phyloP scores from a whole-genome alignment of 2,113 vertebrate genomes.

The Pollachius pollachius region DNA sequence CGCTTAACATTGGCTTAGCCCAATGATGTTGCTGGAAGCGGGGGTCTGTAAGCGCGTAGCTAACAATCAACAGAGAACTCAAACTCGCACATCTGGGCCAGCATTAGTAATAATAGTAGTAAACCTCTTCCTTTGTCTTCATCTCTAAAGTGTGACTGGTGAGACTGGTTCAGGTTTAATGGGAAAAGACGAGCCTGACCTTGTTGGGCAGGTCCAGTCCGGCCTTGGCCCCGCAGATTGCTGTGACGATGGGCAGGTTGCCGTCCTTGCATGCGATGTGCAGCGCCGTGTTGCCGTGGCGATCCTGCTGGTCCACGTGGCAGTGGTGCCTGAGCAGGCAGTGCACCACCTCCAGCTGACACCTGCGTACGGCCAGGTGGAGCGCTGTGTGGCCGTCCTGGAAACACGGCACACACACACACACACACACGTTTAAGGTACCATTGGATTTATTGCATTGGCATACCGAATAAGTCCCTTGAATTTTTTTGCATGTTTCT shows the following conservation, averaged over 20 bases:
- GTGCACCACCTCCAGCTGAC: conserved; percentile 93
- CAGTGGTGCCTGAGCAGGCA: conserved; percentile 83
- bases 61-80: too few relatives aligned
- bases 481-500: too few relatives aligned
- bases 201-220: conserved; percentile 89
- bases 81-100: too few relatives aligned
- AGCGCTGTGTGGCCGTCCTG: conserved; percentile 95
- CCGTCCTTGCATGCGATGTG: conserved; percentile 97
- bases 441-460: too few relatives aligned
- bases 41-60: too few relatives aligned
- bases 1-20: too few relatives aligned
- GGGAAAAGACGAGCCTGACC: conserved; percentile 59
- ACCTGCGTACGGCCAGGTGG: conserved; percentile 91
- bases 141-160: too few relatives aligned
- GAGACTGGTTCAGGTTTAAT: too few relatives aligned
- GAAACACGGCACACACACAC: conserved; percentile 30
- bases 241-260: conserved; percentile 83
- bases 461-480: too few relatives aligned
- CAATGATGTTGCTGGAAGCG: too few relatives aligned
- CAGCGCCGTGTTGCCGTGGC: conserved; percentile 90
- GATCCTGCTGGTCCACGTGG: conserved; percentile 87
- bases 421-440: neutral
- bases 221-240: conserved; percentile 83
- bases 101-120: too few relatives aligned
- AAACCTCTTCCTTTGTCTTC: too few relatives aligned